Evolutionary conservation across 2,888 invertebrate species (phyloP).

Genomic region (Brachycybe producta): DNA sequence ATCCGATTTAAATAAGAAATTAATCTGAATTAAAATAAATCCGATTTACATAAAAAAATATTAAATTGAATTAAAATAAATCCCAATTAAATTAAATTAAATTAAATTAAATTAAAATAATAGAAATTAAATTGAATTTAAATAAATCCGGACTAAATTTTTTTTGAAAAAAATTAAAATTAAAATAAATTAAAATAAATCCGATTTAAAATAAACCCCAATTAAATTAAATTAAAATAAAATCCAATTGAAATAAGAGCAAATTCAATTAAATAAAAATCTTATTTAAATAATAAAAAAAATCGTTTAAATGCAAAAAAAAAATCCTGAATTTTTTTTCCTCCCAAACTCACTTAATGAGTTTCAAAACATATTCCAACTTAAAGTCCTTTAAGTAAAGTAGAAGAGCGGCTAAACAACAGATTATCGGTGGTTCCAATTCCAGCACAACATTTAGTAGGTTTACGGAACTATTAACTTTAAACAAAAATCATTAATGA

Average conservation of each 20-base stretch:
- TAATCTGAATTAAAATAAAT: no score
- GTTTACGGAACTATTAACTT: background rate
- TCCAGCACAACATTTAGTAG: constrained; percentile 1
- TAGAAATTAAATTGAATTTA: no score
- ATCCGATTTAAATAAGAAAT: no score
- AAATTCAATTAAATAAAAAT: background rate
- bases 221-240: no score
- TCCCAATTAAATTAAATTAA: no score
- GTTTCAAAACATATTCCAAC: constrained; percentile 5
- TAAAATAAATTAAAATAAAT: no score
- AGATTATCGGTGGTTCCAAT: constrained; percentile 7
- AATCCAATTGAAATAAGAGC: background rate
- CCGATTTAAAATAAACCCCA: no score
- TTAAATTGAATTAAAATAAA: no score
- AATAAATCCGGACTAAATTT: no score
- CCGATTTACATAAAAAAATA: no score
- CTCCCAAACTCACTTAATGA: constrained; percentile 5
- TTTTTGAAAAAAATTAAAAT: no score
- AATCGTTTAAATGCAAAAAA: background rate
- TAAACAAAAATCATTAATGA: background rate
- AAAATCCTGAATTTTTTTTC: background rate
- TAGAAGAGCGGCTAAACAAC: constrained; percentile 4
- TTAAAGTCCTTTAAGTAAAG: constrained; percentile 11
- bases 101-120: no score
- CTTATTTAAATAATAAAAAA: background rate